Percentiles rank a stretch among this genome's conserved stretches.
These are phyloP conservation scores for Crenichthys baileyi DNA, from an alignment of 2,797 vertebrate species.

Conservation along the genomic window DNA sequence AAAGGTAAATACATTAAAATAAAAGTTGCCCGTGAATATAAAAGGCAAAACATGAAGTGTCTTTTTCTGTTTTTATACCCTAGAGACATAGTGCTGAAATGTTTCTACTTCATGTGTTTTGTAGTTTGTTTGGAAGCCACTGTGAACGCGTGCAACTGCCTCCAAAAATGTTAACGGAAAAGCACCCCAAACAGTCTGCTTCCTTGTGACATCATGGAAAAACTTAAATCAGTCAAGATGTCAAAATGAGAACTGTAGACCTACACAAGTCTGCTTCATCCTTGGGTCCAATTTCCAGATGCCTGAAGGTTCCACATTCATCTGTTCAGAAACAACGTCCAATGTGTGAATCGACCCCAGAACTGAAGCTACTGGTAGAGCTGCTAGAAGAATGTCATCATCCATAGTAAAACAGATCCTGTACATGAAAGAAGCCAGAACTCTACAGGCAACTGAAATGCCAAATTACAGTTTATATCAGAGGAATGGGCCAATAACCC, in stretches of 20 bases:
- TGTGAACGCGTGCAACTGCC: too few species aligned
- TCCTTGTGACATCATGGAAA: neutral
- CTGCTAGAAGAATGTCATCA: too few species aligned
- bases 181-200: neutral
- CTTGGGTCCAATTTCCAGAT: too few species aligned
- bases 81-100: neutral
- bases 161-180: too few species aligned
- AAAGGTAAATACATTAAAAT: constrained; percentile 32
- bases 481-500: neutral
- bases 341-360: too few species aligned
- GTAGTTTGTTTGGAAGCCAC: neutral
- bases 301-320: too few species aligned
- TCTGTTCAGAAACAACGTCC: too few species aligned
- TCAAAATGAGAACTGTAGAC: neutral
- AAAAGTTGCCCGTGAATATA: neutral
- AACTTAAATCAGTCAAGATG: neutral
- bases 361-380: too few species aligned
- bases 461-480: too few species aligned
- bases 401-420: too few species aligned
- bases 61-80: neutral
- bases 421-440: too few species aligned
- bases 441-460: too few species aligned
- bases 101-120: neutral
- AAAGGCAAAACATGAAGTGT: constrained; percentile 2
- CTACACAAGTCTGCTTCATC: neutral